phyloP scores from a whole-genome alignment of 2,113 vertebrate species.

The Tragelaphus buxtoni region DNA sequence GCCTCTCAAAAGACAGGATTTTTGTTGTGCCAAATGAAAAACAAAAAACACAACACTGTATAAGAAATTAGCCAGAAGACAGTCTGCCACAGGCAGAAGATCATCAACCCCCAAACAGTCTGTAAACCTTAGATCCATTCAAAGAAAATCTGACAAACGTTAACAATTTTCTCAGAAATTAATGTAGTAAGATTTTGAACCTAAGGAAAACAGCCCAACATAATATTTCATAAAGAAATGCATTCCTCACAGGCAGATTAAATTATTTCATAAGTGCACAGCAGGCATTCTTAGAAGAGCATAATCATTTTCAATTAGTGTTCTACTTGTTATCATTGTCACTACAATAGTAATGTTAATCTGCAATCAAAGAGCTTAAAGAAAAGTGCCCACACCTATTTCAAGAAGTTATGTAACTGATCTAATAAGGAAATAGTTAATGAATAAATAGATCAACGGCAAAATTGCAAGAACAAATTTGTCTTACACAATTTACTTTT shows the following conservation, averaged over 20 bases:
- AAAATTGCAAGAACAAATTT: neutral
- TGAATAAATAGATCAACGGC: neutral
- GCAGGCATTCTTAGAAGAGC: neutral
- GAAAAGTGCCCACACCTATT: neutral
- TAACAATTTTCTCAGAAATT: neutral
- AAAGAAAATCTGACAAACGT: neutral
- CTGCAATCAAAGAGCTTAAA: neutral
- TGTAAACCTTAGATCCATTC: neutral
- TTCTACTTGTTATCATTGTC: neutral
- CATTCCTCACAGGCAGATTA: neutral
- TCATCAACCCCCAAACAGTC: neutral
- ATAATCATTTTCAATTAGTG: neutral
- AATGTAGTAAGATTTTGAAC: neutral
- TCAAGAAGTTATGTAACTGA: neutral
- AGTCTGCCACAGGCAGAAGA: neutral
- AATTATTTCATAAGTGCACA: neutral
- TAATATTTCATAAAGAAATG: neutral
- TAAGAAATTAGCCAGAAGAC: neutral
- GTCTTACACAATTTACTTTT: neutral
- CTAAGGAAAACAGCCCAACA: neutral
- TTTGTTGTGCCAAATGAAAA: neutral
- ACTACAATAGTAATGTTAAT: neutral
- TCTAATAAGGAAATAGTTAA: neutral
- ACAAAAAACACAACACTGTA: neutral
- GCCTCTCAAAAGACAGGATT: neutral